Evolutionary conservation across 2,888 invertebrate species (phyloP), one percentile per base, ranked within the genome.

Genomic region (Schrankia costaestrigalis): DNA sequence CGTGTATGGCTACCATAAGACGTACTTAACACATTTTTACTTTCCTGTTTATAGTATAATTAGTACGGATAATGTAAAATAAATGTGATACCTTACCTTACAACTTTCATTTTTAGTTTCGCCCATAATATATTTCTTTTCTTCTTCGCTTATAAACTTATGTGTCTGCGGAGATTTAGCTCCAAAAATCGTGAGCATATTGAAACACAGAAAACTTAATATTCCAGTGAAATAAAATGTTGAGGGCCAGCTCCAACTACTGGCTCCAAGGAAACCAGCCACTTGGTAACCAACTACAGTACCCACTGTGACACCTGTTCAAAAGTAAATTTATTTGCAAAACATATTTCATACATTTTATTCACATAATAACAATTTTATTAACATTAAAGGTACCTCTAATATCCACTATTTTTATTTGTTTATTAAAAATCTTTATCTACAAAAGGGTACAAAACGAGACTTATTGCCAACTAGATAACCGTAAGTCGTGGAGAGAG

Each of bases 191-290:
- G 82, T 77, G 29, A 90, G 76, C 0, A 76, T 11, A 0, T 70
- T 12, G 0, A 89, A 73, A 80, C 89, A 90, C 0, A 87, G 0
- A 0, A 91, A 58, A 11, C 90, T 87, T 0, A 86, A 48, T 0
- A 67, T 62, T 0, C 92, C 92, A 1, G 90, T 79, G 0, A 80
- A 54, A 69, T 93, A 93, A 58, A 92, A 93, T 4, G 90, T 89
- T 13, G 90, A 89, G 0, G 92, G 91, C 93, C 93, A 93, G 6
- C 92, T 92, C 44, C 46, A 63, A 0, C 38, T 29, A 0, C 85
- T 90, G 0, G 69, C 86, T 0, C 91, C 90, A 3, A 94, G 69
- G 0, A 85, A 43, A 1, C 93, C 93, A 12, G 91, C 90, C 11
- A 90, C 58, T 2, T 91, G 23, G 7, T 23, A 23, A 2, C 11